Evolutionary conservation across 2,888 invertebrate genomes (phyloP).

Genomic region (Amaurobius ferox): DNA sequence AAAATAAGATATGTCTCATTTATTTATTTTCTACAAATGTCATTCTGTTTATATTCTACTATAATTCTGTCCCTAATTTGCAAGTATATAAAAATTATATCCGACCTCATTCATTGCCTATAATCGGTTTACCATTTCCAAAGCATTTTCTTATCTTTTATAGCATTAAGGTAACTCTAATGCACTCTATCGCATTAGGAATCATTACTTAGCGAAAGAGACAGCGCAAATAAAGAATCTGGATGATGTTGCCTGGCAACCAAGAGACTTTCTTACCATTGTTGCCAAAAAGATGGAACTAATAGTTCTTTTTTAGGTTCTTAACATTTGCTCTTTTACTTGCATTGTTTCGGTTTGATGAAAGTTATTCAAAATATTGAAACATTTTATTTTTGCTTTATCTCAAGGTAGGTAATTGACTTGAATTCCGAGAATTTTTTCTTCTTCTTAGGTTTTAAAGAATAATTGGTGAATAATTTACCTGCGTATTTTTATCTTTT

Average conservation of each 20-base stretch:
- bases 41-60: no score
- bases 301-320: background rate
- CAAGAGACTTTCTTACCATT: constrained; percentile 24
- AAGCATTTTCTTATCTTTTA: constrained; percentile 30
- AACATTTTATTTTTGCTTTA: no score
- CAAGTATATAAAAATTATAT: background rate
- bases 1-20: no score
- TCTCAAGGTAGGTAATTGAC: no score
- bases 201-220: constrained; percentile 61
- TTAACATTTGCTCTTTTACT: background rate
- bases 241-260: constrained; percentile 61
- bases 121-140: background rate
- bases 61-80: no score
- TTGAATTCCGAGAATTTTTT: no score
- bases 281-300: background rate
- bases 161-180: constrained; percentile 56
- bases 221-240: constrained; percentile 59
- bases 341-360: background rate
- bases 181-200: constrained; percentile 69
- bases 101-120: background rate
- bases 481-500: no score
- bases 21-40: no score
- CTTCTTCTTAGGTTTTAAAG: no score
- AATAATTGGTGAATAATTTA: no score
- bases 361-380: no score